Evolutionary conservation across 2,797 vertebrate species (phyloP).

Genomic region (Leptodactylus fallax): DNA sequence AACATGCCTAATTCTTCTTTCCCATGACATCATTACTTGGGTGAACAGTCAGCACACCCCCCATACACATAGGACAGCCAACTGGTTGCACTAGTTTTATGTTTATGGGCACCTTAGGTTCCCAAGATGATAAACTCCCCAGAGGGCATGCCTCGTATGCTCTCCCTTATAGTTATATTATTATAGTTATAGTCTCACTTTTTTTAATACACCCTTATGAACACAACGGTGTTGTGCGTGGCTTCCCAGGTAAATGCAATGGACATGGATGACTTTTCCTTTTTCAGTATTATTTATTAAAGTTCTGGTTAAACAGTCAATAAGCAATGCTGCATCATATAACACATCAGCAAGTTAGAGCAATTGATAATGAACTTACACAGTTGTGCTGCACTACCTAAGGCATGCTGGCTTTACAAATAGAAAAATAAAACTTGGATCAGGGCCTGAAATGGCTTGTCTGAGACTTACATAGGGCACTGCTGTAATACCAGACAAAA

Average conservation of each 20-base stretch:
- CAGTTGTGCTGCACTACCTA: not conserved
- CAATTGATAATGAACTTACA: not conserved
- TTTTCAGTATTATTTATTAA: not conserved
- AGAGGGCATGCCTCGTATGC: not conserved
- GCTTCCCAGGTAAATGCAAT: not conserved
- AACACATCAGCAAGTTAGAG: not conserved
- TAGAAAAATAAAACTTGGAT: not conserved
- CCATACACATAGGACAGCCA: too few relatives aligned
- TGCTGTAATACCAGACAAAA: not conserved
- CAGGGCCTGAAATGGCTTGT: not conserved
- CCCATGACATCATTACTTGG: too few relatives aligned
- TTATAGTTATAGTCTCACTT: too few relatives aligned
- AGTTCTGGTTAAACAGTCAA: not conserved
- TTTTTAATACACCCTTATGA: too few relatives aligned
- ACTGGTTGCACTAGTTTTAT: too few relatives aligned
- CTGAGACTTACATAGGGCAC: not conserved
- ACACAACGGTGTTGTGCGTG: not conserved
- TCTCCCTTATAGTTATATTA: not conserved
- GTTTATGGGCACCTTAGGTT: too few relatives aligned
- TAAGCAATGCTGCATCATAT: slow-evolving; percentile 1
- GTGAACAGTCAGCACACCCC: too few relatives aligned
- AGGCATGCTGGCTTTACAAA: slow-evolving; percentile 8
- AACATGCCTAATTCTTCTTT: too few relatives aligned
- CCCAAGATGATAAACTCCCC: not conserved
- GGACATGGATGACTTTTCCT: not conserved